phyloP scores from a whole-genome alignment of 2,113 vertebrate species.

The Notarius lentiginosus region DNA sequence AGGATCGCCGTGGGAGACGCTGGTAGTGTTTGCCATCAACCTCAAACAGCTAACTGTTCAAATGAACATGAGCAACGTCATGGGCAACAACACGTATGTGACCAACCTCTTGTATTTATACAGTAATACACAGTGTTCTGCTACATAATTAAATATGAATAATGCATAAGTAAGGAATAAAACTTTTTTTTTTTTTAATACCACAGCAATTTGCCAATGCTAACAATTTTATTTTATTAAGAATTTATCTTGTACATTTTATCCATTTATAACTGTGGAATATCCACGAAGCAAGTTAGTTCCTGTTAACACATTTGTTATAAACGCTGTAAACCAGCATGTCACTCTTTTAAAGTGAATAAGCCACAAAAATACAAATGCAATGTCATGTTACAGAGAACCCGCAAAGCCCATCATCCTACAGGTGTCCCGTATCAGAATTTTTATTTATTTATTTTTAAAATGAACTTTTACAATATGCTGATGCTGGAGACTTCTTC shows the following conservation, averaged over 20 bases:
- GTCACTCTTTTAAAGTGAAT: neutral
- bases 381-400: neutral
- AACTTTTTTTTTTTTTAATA: neutral
- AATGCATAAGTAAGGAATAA: neutral
- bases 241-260: neutral
- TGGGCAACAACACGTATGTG: constrained; percentile 98
- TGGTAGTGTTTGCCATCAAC: constrained; percentile 98
- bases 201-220: neutral
- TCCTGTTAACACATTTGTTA: neutral
- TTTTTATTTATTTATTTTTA: too few species aligned
- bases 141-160: neutral
- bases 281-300: neutral
- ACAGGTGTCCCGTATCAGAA: neutral
- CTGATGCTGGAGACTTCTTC: neutral
- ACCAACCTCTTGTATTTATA: neutral
- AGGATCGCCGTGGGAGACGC: constrained; percentile 93
- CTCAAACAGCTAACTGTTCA: constrained; percentile 95
- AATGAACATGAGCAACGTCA: constrained; percentile 99
- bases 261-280: neutral
- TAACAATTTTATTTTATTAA: neutral
- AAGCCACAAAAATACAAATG: neutral
- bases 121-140: neutral
- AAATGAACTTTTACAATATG: neutral
- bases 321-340: neutral
- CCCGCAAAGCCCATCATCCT: neutral